Evolutionary conservation across 1,140 invertebrate species (phyloP), one percentile per base, ranked within the genome.

Genomic region (Lepidotrigona ventralis): DNA sequence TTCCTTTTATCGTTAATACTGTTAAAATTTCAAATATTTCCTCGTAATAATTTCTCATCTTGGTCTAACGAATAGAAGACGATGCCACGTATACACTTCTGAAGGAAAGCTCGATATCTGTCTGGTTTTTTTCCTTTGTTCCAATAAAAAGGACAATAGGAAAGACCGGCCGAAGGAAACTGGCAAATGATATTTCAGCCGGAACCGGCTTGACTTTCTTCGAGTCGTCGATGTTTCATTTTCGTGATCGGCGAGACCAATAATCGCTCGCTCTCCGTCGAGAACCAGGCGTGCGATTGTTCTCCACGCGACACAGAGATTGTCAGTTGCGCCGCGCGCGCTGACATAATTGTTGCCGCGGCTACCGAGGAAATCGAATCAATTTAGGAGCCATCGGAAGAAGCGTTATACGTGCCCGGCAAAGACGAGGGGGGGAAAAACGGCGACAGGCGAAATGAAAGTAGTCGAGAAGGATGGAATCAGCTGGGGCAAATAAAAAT

Each of bases 311-410:
- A 85, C 78, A 77, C 39, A 8, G 39, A 8, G 71, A 84, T 80
- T 72, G 74, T 53, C 72, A 82, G 78, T 73, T 80, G 51, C 11
- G 81, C 69, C 78, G 63, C 69, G 75, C 54, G 60, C 33, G 33
- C 33, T 84, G 75, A 76, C 84, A 87, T 88, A 88, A 87, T 88
- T 87, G 83, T 82, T 85, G 54, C 58, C 58, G 70, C 71, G 54
- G 71, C 75, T 75, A 64, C 60, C 9, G 77, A 73, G 79, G 73
- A 78, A 74, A 71, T 79, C 70, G 84, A 78, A 85, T 87, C 86
- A 80, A 88, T 85, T 82, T 79, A 63, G 83, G 82, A 56, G 79
- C 85, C 73, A 87, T 88, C 70, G 83, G 79, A 75, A 85, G 79
- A 75, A 85, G 58, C 84, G 79, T 60, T 54, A 66, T 69, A 78